These are phyloP conservation scores for Volucella inflata DNA, from an alignment of 2,888 invertebrate species.

Conservation along the genomic window DNA sequence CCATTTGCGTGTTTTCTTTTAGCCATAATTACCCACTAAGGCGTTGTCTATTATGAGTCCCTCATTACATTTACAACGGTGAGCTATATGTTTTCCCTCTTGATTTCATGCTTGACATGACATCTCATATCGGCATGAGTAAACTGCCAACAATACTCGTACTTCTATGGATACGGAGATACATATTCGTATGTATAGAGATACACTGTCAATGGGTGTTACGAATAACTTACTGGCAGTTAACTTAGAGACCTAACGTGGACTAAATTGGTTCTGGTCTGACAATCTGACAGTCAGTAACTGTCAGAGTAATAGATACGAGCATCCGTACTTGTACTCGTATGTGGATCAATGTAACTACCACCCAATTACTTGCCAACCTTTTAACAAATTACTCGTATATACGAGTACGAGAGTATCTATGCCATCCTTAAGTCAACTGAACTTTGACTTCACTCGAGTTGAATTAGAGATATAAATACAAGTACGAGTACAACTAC, in stretches of 20 bases:
- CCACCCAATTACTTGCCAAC: conserved; percentile 61
- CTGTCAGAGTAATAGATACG: conserved; percentile 25
- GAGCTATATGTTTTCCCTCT: conserved; percentile 17
- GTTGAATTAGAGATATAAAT: too few species aligned
- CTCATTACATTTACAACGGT: conserved; percentile 28
- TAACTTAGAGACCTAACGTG: not conserved
- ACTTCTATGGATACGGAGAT: too few species aligned
- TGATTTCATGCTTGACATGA: conserved; percentile 45
- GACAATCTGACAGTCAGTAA: not conserved
- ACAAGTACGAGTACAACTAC: too few species aligned
- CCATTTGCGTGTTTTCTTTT: conserved; percentile 16
- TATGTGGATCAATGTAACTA: conserved; percentile 52
- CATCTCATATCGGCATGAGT: conserved; percentile 15
- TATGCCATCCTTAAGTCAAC: conserved; percentile 6
- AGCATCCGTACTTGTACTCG: not conserved
- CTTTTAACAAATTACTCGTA: conserved; percentile 40
- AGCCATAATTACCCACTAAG: conserved; percentile 12
- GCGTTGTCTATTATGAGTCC: conserved; percentile 32
- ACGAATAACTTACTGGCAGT: conserved; percentile 4
- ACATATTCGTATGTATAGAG: too few species aligned
- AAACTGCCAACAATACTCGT: conserved; percentile 8
- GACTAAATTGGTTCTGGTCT: conserved; percentile 10
- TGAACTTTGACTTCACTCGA: conserved; percentile 48
- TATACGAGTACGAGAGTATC: too few species aligned
- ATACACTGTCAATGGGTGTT: too few species aligned